Conservation (phyloP, 2,888 invertebrate genomes). For the Cistogaster globosa region DNA sequence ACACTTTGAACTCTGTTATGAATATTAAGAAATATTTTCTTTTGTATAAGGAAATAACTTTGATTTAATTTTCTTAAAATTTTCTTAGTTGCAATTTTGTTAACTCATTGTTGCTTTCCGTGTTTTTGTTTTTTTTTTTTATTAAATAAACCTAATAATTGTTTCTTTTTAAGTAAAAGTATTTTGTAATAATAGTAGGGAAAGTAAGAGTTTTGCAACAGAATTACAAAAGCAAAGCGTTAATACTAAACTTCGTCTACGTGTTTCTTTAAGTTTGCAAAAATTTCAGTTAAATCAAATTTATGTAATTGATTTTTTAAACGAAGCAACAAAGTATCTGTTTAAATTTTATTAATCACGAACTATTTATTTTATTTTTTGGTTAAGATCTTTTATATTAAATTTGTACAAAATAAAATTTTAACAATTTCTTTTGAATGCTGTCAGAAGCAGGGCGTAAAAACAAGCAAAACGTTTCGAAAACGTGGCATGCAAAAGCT, state of each 20-base stretch:
- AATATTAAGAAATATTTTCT: slow-evolving; percentile 20
- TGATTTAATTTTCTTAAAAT: slow-evolving; percentile 1
- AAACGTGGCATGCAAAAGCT: too few species aligned
- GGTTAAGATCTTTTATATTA: too few species aligned
- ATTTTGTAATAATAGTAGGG: slow-evolving; percentile 49
- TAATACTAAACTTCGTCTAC: slow-evolving; percentile 12
- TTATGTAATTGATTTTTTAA: neutral
- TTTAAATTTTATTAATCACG: too few species aligned
- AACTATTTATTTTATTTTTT: too few species aligned
- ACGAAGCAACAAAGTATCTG: too few species aligned
- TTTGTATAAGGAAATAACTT: slow-evolving; percentile 60
- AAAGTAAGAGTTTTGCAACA: slow-evolving; percentile 47
- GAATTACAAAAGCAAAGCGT: slow-evolving; percentile 9
- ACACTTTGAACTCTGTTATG: neutral
- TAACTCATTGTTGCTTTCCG: neutral
- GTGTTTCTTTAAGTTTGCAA: slow-evolving; percentile 27
- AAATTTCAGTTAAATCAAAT: neutral
- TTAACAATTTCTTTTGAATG: too few species aligned
- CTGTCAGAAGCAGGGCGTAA: too few species aligned
- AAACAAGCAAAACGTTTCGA: too few species aligned
- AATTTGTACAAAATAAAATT: too few species aligned
- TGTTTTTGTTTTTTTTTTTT: neutral
- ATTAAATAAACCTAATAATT: slow-evolving; percentile 34
- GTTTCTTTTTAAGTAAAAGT: slow-evolving; percentile 37
- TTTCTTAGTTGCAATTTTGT: slow-evolving; percentile 24